A percentile compares a stretch with the other conserved stretches of the same genome.
phyloP scores from a whole-genome alignment of 2,888 invertebrate species.

The Orthonychiurus folsomi region DNA sequence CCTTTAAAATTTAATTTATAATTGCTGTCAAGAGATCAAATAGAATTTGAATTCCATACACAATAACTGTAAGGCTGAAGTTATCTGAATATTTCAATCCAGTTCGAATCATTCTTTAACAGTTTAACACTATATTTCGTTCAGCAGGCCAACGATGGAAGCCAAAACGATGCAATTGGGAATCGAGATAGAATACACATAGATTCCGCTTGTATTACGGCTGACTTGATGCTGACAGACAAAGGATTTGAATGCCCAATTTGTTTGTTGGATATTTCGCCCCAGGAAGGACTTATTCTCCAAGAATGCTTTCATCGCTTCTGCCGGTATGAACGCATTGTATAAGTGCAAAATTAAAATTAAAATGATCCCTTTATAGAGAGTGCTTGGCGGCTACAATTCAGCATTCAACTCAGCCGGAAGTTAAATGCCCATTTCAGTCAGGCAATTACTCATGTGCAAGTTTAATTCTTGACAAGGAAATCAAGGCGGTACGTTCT shows the following conservation, averaged over 20 bases:
- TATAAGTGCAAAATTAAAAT: not conserved
- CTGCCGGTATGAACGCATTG: not conserved
- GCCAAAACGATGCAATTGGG: no score
- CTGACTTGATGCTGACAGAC: not conserved
- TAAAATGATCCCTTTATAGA: not conserved
- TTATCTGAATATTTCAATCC: no score
- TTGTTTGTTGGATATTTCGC: not conserved
- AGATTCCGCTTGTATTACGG: no score
- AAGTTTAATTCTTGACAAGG: conserved; percentile 67
- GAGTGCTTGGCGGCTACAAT: not conserved
- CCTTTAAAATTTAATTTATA: no score
- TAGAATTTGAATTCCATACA: no score
- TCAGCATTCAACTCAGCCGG: conserved; percentile 2
- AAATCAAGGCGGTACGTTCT: conserved; percentile 66
- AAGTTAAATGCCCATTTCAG: conserved; percentile 62
- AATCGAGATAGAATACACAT: no score
- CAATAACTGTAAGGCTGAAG: no score
- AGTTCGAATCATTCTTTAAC: no score
- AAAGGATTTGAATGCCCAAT: conserved; percentile 9
- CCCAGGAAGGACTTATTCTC: conserved; percentile 3
- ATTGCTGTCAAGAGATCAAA: no score
- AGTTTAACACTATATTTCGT: no score
- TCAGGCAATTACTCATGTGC: conserved; percentile 63
- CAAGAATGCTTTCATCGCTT: conserved; percentile 11
- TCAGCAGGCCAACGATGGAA: no score